Conservation (phyloP, 1,140 invertebrate species). For the Megalopta genalis region DNA sequence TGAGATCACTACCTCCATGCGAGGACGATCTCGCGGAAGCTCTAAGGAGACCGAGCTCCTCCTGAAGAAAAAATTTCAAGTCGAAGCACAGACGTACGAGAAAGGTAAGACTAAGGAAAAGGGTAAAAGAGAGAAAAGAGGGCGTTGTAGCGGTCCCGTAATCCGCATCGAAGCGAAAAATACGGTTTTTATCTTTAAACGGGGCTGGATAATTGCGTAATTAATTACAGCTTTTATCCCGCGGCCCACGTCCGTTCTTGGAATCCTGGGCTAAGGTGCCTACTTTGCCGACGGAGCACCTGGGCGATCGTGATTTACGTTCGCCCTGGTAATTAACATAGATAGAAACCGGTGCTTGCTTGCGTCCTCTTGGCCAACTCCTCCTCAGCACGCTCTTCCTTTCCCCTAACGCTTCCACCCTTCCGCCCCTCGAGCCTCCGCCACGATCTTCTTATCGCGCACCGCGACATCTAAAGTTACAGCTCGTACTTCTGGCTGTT, state of each 20-base stretch:
- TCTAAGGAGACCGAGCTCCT: not conserved
- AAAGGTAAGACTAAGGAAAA: not conserved
- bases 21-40: not conserved
- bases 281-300: slow-evolving; percentile 61
- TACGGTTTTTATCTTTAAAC: slow-evolving; percentile 74
- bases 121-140: not conserved
- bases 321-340: slow-evolving; percentile 68
- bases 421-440: not conserved
- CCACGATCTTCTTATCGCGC: slow-evolving; percentile 51
- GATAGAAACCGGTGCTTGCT: slow-evolving; percentile 59
- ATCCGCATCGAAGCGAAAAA: slow-evolving; percentile 76
- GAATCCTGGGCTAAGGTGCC: slow-evolving; percentile 48
- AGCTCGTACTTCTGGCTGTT: slow-evolving; percentile 32
- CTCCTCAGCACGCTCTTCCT: slow-evolving; percentile 9
- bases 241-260: slow-evolving; percentile 43
- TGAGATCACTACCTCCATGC: not conserved
- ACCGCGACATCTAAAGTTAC: slow-evolving; percentile 50
- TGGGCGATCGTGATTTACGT: slow-evolving; percentile 68
- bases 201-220: slow-evolving; percentile 74
- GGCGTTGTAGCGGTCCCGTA: slow-evolving; percentile 46
- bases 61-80: not conserved
- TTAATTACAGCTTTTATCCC: slow-evolving; percentile 75
- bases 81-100: not conserved
- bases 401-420: not conserved
- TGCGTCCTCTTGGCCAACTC: slow-evolving; percentile 16